phyloP scores from a whole-genome alignment of 2,113 vertebrate genomes.

The Toxotes chatareus region DNA sequence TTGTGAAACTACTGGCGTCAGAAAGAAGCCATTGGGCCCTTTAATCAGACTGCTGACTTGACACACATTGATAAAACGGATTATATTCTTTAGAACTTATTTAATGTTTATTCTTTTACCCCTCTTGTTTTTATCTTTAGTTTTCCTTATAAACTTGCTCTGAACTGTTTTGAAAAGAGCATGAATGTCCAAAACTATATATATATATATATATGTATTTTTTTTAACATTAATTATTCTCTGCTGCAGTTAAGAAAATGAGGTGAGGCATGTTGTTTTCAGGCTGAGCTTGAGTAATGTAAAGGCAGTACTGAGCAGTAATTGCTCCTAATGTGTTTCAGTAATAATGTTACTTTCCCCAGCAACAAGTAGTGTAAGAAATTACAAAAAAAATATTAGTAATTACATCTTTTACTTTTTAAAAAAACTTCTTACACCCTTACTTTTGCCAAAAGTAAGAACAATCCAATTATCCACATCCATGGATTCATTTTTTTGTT shows the following conservation, averaged over 20 bases:
- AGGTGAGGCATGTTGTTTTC: slow-evolving; percentile 7
- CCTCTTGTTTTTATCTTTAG: not conserved
- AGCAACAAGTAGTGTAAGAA: no score
- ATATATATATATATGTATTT: not conserved
- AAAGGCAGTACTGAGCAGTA: no score
- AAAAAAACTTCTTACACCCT: no score
- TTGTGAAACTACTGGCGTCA: not conserved
- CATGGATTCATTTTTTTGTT: no score
- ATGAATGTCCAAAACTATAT: not conserved
- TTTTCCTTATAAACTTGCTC: not conserved
- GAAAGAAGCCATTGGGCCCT: not conserved
- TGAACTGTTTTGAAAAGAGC: not conserved
- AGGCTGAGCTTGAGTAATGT: not conserved
- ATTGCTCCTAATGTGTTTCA: no score
- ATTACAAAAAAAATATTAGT: no score
- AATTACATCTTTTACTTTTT: no score
- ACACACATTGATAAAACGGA: not conserved
- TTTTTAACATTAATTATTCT: slow-evolving; percentile 19
- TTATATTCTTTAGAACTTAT: not conserved
- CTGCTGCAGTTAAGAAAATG: slow-evolving; percentile 10
- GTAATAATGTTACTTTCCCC: no score
- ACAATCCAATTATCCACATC: no score
- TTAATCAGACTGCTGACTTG: not conserved
- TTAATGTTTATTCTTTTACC: not conserved
- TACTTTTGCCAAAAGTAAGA: no score